Evolutionary conservation across 1,140 invertebrate genomes (phyloP), one percentile per base, ranked within the genome.

Genomic region (Brachionus rotundiformis): DNA sequence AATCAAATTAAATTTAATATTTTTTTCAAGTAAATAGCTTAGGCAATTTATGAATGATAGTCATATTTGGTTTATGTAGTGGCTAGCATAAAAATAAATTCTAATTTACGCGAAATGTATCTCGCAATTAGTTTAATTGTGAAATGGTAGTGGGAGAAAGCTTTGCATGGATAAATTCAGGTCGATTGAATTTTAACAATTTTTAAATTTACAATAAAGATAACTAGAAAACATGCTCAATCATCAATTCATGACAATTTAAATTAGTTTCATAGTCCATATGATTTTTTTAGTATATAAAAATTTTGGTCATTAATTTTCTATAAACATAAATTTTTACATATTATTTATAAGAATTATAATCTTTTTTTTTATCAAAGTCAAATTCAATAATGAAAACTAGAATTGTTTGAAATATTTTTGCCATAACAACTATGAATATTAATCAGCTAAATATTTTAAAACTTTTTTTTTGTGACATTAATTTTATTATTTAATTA

Each of bases 91-190:
- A 1, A 19, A 23, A 54, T 19, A 54, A 49, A 49, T 49, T 49
- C 44, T 49, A 49, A 49, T 49, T 49, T 49, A 49, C 5, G 47
- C 47, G 8, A 54, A 54, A 54, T 54, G 47, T 54, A 54, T n/a
- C 47, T 54, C 6, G 47, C 16, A 54, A 54, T 54, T 54, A 54
- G 47, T 19, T 2, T 54, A 54, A 54, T 54, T 54, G 8, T 19
- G 16, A 54, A n/a, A 29, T 29, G 25, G 29, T 63, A 68, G 63
- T 36, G 63, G 31, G 63, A 68, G 63, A 68, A 25, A 73, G 68
- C 68, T 73, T 73, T 73, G 68, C 36, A 25, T 73, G 68, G 68
- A 73, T 73, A 73, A 73, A 44, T 73, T 73, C 36, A 73, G 68
- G 68, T 73, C 68, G 68, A 31, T 19, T 41, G 41, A 44, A 44